Evolutionary conservation across 64 coral and sea anemone genomes (phyloP), one percentile per base, ranked within the genome.

Genomic region (Platygyra sinensis): DNA sequence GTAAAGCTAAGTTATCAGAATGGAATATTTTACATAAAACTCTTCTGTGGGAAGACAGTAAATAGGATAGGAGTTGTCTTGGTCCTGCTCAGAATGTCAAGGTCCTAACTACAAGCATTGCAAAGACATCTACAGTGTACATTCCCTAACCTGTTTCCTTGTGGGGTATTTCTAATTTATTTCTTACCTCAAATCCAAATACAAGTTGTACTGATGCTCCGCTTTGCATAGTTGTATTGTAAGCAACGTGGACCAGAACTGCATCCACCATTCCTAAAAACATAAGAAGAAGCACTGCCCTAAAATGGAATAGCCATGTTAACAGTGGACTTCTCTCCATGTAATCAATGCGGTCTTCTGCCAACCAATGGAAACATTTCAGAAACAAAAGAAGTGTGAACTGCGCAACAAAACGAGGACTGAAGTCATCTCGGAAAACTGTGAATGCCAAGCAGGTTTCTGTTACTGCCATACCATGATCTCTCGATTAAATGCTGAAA

Each of bases 381-480:
- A 95, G 72, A 88, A 98, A 98, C 33, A 98, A 64, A 11, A 98
- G 83, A 61, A 98, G 60, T 10, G 96, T 98, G 63, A 98, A 98
- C 82, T 98, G 96, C 31, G 96, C 96, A 72, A 98, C 96, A 95
- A 98, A 98, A 30, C 94, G 90, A 55, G 96, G 96, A 74, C 96
- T 98, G 77, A 98, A 98, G 72, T 98, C 94, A 90, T 98, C 96
- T 72, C 96, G 91, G 60, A 98, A 98, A 52, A 98, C 96, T 52
- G 96, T 98, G 64, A 98, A 98, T 36, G 96, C 96, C 76, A 98
- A 79, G 62, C 96, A 98, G 30, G 96, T 98, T 84, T 98, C 96
- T 54, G 96, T 98, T 33, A 98, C 96, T 79, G 96, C 96, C n/a
- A 85, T 98, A 98, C 96, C 96, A 98, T n/a, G 96, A 98, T 88